Evolutionary conservation across 2,113 vertebrate genomes (phyloP), one percentile per base, ranked within the genome.

Genomic region (Pygoscelis antarcticus): DNA sequence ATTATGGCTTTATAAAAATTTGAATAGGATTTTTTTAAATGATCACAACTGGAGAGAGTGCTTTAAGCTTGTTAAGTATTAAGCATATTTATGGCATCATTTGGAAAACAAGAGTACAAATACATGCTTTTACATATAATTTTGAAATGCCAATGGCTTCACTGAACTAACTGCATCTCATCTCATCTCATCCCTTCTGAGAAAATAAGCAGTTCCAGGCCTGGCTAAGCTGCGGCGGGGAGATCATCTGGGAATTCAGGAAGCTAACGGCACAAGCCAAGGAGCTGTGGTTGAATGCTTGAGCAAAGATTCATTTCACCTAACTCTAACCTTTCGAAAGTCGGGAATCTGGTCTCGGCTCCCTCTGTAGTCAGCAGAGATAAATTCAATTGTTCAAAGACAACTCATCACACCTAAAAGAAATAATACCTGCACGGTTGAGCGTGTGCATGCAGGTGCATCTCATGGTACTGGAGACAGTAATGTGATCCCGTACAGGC

Each of bases 241-340:
- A 95, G 81, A 70, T 95, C 95, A 96, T 95, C 62, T 93, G 95
- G 92, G 95, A 97, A 97, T 97, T 96, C 96, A 97, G 96, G 96
- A 96, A 96, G 96, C 90, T 92, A 91, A 86, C 3, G 0, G 87
- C 87, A 74, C 79, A 80, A 96, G 95, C 96, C 96, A 95, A 95
- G 75, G 84, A 88, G 51, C 78, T 96, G 90, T 94, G 96, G 96
- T 93, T 93, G 75, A 97, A 96, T 83, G 88, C 84, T 88, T 87
- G 78, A 95, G 90, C 85, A 94, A 92, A 94, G 95, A 91, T 58
- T 96, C 85, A 90, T 95, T 97, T 93, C 93, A 96, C 92, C 96
- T 86, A 96, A 90, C 40, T 85, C 81, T 76, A 95, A 80, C 90
- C 82, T 71, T 93, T 54, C 7, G 4, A 88, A 93, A 86, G 66